Conservation (phyloP, 2,797 vertebrate species). For the Gallinago solitaria region DNA sequence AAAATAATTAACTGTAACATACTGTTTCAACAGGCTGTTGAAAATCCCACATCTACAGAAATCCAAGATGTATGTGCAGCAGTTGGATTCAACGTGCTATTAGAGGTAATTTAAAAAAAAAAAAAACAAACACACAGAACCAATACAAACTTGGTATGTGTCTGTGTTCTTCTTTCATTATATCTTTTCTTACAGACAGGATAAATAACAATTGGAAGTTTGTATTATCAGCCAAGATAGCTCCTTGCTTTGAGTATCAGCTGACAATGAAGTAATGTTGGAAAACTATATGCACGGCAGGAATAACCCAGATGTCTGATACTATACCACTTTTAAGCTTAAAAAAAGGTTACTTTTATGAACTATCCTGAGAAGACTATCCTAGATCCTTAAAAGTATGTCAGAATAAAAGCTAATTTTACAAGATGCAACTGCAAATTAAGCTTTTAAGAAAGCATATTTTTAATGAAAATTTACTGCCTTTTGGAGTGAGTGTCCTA, state of each 20-base stretch:
- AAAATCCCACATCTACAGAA: slow-evolving; percentile 94
- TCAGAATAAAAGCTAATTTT: background rate
- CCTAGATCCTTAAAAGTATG: background rate
- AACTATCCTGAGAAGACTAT: background rate
- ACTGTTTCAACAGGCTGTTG: slow-evolving; percentile 84
- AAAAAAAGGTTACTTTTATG: background rate
- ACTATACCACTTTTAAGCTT: background rate
- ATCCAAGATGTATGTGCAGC: slow-evolving; percentile 92
- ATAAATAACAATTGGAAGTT: background rate
- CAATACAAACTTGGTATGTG: background rate
- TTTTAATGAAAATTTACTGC: background rate
- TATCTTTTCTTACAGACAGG: background rate
- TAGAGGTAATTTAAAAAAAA: slow-evolving; percentile 81
- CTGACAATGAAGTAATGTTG: background rate
- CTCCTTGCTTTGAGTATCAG: background rate
- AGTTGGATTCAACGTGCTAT: slow-evolving; percentile 86
- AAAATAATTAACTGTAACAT: background rate
- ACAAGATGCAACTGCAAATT: background rate
- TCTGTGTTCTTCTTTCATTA: background rate
- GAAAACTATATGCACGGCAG: background rate
- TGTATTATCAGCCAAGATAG: background rate
- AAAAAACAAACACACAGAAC: accelerated
- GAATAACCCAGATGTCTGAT: background rate
- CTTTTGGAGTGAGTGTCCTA: background rate
- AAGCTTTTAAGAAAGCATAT: background rate